Evolutionary conservation across 2,113 vertebrate species (phyloP), one percentile per base, ranked within the genome.

Genomic region (Bufo bufo): DNA sequence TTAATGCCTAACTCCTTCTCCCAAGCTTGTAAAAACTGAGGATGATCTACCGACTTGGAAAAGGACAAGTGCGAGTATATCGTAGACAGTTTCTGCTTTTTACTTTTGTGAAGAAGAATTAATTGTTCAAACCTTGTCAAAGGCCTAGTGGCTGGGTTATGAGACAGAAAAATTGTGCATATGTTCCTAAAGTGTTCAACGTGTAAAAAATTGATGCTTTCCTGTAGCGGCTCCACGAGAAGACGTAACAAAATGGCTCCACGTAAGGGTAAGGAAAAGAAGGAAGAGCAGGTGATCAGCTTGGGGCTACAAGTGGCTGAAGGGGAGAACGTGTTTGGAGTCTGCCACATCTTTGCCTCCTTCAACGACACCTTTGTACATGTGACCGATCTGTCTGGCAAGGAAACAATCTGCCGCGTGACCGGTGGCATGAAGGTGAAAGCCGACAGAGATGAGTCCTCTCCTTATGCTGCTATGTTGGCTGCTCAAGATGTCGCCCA

Each of bases 181-280:
- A n/a, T n/a, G n/a, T n/a, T n/a, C n/a, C n/a, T n/a, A n/a, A n/a
- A n/a, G n/a, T n/a, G n/a, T n/a, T n/a, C n/a, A n/a, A n/a, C n/a
- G n/a, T n/a, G n/a, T n/a, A n/a, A n/a, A n/a, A n/a, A n/a, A n/a
- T 89, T 23, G 89, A 99, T 98, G 93, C 89, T 96, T 96, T 95
- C 91, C 92, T 90, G 92, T 87, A 85, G 87, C 85, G 58, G 91
- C 91, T 17, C 89, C 82, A 52, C 84, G 85, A 84, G 84, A 0
- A 79, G 86, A 86, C 84, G 8, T 0, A 89, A 10, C 78, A 93
- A 94, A 90, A 99, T 99, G 98, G 98, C 98, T 92, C 98, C 98
- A 92, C 98, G 98, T 78, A 99, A 99, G 96, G 98, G 98, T 85
- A 99, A 99, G 91, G 98, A 99, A 91, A 99, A 99, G 97, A 99